phyloP scores from a whole-genome alignment of 2,113 vertebrate genomes.

The Halichoerus grypus region DNA sequence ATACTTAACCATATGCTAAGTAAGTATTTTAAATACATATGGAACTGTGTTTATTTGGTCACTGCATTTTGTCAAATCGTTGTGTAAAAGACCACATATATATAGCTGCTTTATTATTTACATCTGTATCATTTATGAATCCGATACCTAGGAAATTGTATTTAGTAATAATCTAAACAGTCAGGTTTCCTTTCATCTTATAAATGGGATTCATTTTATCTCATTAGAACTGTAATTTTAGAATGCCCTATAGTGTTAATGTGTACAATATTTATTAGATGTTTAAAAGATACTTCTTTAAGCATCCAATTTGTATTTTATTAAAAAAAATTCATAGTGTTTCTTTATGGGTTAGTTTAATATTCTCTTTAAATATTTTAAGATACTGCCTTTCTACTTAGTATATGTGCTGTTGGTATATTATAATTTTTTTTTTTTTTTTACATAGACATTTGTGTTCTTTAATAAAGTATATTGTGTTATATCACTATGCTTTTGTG shows the following conservation, averaged over 20 bases:
- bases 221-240: constrained; percentile 56
- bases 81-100: background rate
- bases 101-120: constrained; percentile 44
- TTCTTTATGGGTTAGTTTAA: constrained; percentile 52
- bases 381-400: constrained; percentile 54
- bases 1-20: constrained; percentile 75
- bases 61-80: constrained; percentile 56
- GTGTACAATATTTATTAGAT: constrained; percentile 58
- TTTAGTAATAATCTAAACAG: constrained; percentile 58
- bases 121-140: constrained; percentile 47
- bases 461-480: constrained; percentile 77
- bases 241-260: constrained; percentile 46
- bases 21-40: constrained; percentile 71
- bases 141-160: constrained; percentile 40
- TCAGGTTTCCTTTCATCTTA: constrained; percentile 60
- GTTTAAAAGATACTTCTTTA: constrained; percentile 54
- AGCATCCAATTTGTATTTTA: constrained; percentile 61
- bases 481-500: constrained; percentile 64
- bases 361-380: constrained; percentile 65
- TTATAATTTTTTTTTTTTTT: constrained; percentile 69
- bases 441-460: constrained; percentile 60
- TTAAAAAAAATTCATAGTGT: constrained; percentile 1
- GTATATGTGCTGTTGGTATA: constrained; percentile 56
- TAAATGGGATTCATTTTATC: constrained; percentile 49
- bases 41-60: constrained; percentile 42